Percentiles rank a stretch among this genome's conserved stretches.
Conservation (phyloP, 2,797 vertebrate species). For the Erethizon dorsatum region DNA sequence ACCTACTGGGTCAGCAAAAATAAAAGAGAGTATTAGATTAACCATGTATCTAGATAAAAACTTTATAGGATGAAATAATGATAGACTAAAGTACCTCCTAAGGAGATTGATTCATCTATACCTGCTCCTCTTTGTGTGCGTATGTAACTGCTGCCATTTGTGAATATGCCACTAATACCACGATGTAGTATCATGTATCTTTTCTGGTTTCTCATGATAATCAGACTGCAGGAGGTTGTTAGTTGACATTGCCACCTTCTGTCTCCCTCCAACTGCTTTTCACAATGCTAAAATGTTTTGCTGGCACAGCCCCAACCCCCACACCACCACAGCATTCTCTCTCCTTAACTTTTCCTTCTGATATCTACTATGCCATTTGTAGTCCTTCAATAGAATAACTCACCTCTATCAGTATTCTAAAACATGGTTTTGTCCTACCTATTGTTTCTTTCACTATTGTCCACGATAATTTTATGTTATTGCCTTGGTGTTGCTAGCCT, state of each 20-base stretch:
- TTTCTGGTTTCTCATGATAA: not conserved
- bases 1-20: conserved; percentile 50
- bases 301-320: not conserved
- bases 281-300: not conserved
- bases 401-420: not conserved
- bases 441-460: conserved; percentile 48
- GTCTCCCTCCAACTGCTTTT: not conserved
- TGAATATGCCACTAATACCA: conserved; percentile 2
- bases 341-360: conserved; percentile 8
- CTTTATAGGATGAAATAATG: conserved; percentile 31
- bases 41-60: not conserved
- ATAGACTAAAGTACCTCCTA: not conserved
- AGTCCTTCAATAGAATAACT: not conserved
- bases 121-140: not conserved
- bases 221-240: not conserved
- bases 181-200: not conserved
- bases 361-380: not conserved
- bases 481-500: not conserved
- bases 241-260: not conserved
- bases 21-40: conserved; percentile 29
- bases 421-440: conserved; percentile 18
- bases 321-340: not conserved
- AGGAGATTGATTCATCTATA: not conserved
- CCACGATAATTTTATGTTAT: not conserved
- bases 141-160: not conserved